Percentiles rank a stretch among this genome's conserved stretches.
Evolutionary conservation across 2,797 vertebrate species (phyloP).

Genomic region (Sebastes ruberrimus): DNA sequence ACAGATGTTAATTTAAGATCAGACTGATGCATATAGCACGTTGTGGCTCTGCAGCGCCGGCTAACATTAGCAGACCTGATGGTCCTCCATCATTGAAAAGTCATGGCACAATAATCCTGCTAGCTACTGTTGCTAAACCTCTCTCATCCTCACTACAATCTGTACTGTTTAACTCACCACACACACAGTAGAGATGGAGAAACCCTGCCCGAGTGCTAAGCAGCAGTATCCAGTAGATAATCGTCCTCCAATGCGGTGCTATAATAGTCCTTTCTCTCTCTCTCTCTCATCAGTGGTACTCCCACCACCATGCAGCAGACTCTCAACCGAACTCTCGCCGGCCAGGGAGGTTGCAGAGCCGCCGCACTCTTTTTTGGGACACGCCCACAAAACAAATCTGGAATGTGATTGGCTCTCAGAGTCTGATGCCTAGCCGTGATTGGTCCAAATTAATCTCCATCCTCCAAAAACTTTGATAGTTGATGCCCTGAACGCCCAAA

Average conservation of each 20-base stretch:
- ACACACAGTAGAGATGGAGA: constrained; percentile 43
- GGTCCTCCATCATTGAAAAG: constrained; percentile 79
- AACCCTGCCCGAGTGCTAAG: constrained; percentile 12
- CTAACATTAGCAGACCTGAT: constrained; percentile 64
- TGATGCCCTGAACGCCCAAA: constrained; percentile 13
- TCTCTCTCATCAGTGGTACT: constrained; percentile 82
- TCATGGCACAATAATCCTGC: constrained; percentile 80
- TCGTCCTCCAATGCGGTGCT: constrained; percentile 32
- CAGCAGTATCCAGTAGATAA: constrained; percentile 35
- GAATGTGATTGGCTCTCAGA: constrained; percentile 64
- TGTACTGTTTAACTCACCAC: constrained; percentile 67
- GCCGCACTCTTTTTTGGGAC: constrained; percentile 12
- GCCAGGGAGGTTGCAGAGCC: constrained; percentile 43
- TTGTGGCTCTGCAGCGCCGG: constrained; percentile 22
- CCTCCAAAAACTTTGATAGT: constrained; percentile 45
- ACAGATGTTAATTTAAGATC: not conserved
- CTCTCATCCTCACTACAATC: constrained; percentile 29
- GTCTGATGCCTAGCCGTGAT: constrained; percentile 43
- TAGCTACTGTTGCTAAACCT: constrained; percentile 70
- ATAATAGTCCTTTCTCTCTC: constrained; percentile 54
- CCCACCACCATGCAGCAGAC: constrained; percentile 74
- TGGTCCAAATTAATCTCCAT: constrained; percentile 63
- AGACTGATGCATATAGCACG: not conserved
- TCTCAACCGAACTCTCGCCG: constrained; percentile 82
- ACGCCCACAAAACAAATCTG: constrained; percentile 58